A percentile compares a stretch with the other conserved stretches of the same genome.
Evolutionary conservation across 1,140 invertebrate species (phyloP).

Genomic region (Paraescarpia echinospica): DNA sequence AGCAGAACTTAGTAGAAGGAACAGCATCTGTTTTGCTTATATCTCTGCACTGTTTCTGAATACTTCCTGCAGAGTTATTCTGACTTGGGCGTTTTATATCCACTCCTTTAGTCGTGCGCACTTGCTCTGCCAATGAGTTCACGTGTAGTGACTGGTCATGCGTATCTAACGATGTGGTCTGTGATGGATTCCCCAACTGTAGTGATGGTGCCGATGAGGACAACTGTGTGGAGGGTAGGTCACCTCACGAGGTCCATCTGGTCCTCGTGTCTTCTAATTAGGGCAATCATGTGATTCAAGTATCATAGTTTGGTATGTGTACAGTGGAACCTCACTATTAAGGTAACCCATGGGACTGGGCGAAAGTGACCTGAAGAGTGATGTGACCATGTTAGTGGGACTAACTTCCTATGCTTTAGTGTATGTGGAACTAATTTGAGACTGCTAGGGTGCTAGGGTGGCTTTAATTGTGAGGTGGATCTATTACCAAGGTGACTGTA

Average conservation of each 20-base stretch:
- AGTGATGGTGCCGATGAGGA: constrained; percentile 82
- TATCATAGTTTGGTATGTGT: not conserved
- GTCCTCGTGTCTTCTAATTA: not conserved
- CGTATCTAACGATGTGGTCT: constrained; percentile 50
- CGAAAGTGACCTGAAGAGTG: no score
- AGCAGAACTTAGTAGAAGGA: not conserved
- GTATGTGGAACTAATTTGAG: no score
- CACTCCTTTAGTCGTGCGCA: not conserved
- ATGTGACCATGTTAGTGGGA: no score
- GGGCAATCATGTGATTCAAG: not conserved
- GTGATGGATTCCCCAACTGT: constrained; percentile 84
- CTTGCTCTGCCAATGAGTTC: not conserved
- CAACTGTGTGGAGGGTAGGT: constrained; percentile 69
- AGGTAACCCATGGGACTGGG: no score
- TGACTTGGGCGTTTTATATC: not conserved
- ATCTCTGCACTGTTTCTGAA: not conserved
- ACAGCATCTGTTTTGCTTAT: not conserved
- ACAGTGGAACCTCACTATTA: no score
- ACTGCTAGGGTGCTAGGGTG: no score
- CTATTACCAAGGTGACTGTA: no score
- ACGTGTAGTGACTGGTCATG: not conserved
- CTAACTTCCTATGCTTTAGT: no score
- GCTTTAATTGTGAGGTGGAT: no score
- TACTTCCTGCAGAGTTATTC: not conserved
- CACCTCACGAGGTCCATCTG: not conserved